Evolutionary conservation across 1,140 invertebrate genomes (phyloP).

Genomic region (Probaryconus sp.): DNA sequence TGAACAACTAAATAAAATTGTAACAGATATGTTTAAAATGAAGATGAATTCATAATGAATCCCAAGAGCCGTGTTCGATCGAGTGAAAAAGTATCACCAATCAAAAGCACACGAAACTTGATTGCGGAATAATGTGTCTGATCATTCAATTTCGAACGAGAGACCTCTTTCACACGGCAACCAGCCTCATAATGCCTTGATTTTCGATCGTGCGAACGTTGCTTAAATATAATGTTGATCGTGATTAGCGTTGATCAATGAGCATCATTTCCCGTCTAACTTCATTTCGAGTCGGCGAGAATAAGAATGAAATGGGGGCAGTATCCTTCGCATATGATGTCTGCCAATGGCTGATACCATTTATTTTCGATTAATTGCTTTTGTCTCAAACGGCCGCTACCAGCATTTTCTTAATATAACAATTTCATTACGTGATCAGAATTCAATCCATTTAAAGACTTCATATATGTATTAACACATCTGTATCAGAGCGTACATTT

Average conservation of each 20-base stretch:
- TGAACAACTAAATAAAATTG: too few relatives aligned
- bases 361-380: constrained; percentile 62
- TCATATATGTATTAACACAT: constrained; percentile 18
- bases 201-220: constrained; percentile 60
- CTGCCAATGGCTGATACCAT: constrained; percentile 52
- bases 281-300: constrained; percentile 58
- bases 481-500: too few relatives aligned
- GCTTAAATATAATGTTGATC: constrained; percentile 57
- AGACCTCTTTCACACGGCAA: constrained; percentile 55
- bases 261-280: constrained; percentile 63
- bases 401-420: constrained; percentile 55
- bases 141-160: constrained; percentile 45
- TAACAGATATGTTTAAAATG: too few relatives aligned
- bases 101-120: constrained; percentile 38
- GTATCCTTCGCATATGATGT: constrained; percentile 38
- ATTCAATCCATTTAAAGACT: constrained; percentile 37
- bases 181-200: constrained; percentile 47
- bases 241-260: constrained; percentile 64
- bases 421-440: constrained; percentile 45
- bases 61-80: constrained; percentile 1
- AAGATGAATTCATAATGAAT: constrained; percentile 5
- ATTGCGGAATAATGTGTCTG: constrained; percentile 47
- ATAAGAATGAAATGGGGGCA: constrained; percentile 59
- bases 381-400: constrained; percentile 54
- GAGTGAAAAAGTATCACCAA: constrained; percentile 27